Evolutionary conservation across 2,888 invertebrate genomes (phyloP), one percentile per base, ranked within the genome.

Genomic region (Aspidiotus rigidus): DNA sequence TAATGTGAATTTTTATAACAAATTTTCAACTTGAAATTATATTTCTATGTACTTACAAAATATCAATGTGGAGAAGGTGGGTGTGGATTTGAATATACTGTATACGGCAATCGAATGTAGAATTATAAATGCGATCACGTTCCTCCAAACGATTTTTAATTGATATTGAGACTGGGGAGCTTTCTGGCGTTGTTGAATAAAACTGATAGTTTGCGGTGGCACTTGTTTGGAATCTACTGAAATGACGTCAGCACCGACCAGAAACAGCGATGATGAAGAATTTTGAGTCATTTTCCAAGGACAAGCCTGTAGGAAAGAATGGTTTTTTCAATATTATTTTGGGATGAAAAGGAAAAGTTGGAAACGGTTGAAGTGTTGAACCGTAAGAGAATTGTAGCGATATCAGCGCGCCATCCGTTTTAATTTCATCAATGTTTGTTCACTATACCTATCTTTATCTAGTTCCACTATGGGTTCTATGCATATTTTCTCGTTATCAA

Each of bases 91-190:
- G 75, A 84, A 86, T 0, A 86, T 53, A 13, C 84, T 87, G 74
- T 87, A 89, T 0, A 86, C 11, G 0, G 84, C 82, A 0, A 82
- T 83, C 7, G 81, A 75, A 77, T 91, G 90, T 56, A 91, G 80
- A 74, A 89, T 84, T 2, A 84, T 74, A 75, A 90, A 90, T 7
- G 85, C 85, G 6, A 87, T 76, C 0, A 90, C 86, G 77, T 90
- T 90, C 76, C 85, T 83, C 90, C 90, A 90, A 1, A 89, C 89
- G 73, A 90, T 85, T 74, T 86, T 81, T 84, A 86, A 85, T 77
- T 76, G 75, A 73, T 75, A 76, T 60, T 60, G 57, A 13, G 60
- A 53, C 53, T 49, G 56, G 49, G 42, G 49, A 16, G 54, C 6
- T 16, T 39, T 39, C 54, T 54, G 53, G 39, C 7, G 49, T 10